phyloP scores from a whole-genome alignment of 1,140 invertebrate species.

The Aphaenogaster rudis region DNA sequence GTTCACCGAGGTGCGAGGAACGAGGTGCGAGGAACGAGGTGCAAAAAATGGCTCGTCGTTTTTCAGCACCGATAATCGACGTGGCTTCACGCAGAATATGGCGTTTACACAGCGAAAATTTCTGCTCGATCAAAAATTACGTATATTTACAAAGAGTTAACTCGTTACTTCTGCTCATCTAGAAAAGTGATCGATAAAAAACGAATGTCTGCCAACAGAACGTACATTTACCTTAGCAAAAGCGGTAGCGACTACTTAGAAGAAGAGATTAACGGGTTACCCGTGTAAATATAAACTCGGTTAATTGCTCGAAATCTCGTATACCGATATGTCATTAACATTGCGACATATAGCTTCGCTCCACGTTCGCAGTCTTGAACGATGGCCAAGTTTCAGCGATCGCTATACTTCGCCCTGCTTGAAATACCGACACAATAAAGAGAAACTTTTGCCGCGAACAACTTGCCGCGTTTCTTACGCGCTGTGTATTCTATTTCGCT shows the following conservation, averaged over 20 bases:
- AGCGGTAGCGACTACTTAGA: not conserved
- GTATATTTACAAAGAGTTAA: not conserved
- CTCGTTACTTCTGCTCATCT: not conserved
- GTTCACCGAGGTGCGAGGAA: not conserved
- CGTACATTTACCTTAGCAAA: not conserved
- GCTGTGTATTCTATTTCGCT: constrained; percentile 40
- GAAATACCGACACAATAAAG: constrained; percentile 43
- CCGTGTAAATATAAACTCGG: constrained; percentile 27
- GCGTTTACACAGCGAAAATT: constrained; percentile 7
- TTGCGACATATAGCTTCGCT: not conserved
- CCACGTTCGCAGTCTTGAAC: not conserved
- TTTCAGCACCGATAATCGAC: constrained; percentile 5
- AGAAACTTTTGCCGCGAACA: constrained; percentile 37
- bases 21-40: too few relatives aligned
- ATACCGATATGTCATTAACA: constrained; percentile 17
- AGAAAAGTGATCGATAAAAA: constrained; percentile 3
- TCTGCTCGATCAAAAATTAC: constrained; percentile 18
- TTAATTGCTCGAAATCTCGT: constrained; percentile 39
- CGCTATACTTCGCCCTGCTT: not conserved
- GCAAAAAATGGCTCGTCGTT: constrained; percentile 31
- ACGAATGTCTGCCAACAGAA: not conserved
- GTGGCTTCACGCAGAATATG: constrained; percentile 9
- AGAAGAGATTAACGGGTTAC: not conserved
- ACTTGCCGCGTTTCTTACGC: constrained; percentile 44
- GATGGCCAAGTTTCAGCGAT: constrained; percentile 49